A percentile compares a stretch with the other conserved stretches of the same genome.
These are phyloP conservation scores for Dufourea novaeangliae DNA, from an alignment of 1,140 invertebrate species.

Conservation along the genomic window DNA sequence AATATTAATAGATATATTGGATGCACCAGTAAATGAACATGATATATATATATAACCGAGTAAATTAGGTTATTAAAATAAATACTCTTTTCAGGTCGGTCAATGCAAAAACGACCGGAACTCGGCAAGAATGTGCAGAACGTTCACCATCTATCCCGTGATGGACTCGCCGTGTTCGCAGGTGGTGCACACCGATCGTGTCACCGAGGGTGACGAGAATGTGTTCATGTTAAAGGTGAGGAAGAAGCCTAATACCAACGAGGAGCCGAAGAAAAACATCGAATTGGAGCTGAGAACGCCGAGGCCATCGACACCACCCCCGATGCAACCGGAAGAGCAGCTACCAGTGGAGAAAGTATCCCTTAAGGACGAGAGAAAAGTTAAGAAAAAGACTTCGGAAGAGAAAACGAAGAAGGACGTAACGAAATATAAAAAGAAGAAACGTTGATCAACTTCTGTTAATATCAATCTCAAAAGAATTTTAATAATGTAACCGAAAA, in stretches of 20 bases:
- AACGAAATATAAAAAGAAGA: background rate
- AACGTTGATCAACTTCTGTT: too few relatives aligned
- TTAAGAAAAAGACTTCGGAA: background rate
- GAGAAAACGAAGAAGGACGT: background rate
- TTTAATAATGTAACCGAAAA: too few relatives aligned
- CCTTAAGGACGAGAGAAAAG: background rate
- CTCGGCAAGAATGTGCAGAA: constrained; percentile 65
- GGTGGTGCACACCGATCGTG: constrained; percentile 73
- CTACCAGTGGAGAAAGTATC: background rate
- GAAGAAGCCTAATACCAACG: constrained; percentile 62
- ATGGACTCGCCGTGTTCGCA: constrained; percentile 51
- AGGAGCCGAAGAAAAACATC: constrained; percentile 68
- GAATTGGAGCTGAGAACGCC: constrained; percentile 77
- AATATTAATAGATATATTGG: too few relatives aligned
- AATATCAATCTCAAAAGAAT: too few relatives aligned
- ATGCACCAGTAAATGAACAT: too few relatives aligned
- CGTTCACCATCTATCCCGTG: constrained; percentile 72
- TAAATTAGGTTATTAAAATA: too few relatives aligned
- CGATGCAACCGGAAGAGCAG: constrained; percentile 10
- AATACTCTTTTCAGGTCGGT: constrained; percentile 35
- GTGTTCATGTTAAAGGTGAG: constrained; percentile 75
- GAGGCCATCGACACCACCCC: constrained; percentile 61
- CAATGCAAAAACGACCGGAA: constrained; percentile 45
- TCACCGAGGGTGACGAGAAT: constrained; percentile 68
- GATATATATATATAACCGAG: too few relatives aligned